Evolutionary conservation across 1,140 invertebrate species (phyloP).

Genomic region (Ceratina australensis): DNA sequence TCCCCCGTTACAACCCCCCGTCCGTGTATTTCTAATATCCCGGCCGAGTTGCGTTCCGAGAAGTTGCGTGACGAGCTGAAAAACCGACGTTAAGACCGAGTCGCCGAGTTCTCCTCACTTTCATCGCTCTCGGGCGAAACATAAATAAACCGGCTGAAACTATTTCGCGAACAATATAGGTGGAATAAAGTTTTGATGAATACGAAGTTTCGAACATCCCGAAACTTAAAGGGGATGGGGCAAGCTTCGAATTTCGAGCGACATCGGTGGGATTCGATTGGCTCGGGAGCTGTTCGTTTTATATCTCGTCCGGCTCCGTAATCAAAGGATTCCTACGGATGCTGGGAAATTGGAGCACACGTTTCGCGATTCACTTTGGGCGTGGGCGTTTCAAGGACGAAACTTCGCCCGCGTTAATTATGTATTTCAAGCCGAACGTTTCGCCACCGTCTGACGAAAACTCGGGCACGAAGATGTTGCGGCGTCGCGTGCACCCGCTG

Average conservation of each 20-base stretch:
- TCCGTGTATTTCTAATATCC: too few species aligned
- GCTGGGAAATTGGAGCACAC: neutral
- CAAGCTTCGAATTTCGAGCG: too few species aligned
- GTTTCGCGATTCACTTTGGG: constrained; percentile 3
- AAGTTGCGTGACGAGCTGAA: neutral
- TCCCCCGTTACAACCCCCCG: too few species aligned
- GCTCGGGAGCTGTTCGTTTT: neutral
- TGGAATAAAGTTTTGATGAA: too few species aligned
- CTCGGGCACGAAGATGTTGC: neutral
- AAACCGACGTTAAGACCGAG: too few species aligned
- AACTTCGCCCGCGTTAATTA: constrained; percentile 20
- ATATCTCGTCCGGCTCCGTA: neutral
- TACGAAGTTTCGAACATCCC: too few species aligned
- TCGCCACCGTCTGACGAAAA: neutral
- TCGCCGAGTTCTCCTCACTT: too few species aligned
- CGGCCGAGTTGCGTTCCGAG: neutral
- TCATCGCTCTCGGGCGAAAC: too few species aligned
- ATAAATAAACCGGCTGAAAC: too few species aligned
- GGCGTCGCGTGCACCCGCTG: neutral
- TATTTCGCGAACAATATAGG: too few species aligned
- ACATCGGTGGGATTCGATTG: neutral
- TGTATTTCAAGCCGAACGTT: neutral
- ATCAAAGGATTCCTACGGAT: neutral
- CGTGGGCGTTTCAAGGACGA: constrained; percentile 6
- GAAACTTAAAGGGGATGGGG: too few species aligned